Evolutionary conservation across 1,140 invertebrate genomes (phyloP).

Genomic region (Maconellicoccus hirsutus): DNA sequence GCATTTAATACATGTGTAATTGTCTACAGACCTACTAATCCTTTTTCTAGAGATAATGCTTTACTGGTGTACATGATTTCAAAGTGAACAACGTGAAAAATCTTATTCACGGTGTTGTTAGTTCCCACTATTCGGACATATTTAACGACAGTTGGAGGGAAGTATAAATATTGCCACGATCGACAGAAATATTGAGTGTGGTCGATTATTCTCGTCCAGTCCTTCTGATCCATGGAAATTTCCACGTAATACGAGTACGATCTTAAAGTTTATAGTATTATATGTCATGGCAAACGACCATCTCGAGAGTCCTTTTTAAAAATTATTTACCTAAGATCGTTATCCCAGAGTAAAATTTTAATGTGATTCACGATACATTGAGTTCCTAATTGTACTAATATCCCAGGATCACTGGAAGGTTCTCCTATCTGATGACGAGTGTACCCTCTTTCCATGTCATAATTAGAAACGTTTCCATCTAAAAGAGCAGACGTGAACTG

Average conservation of each 20-base stretch:
- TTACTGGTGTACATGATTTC: constrained; percentile 76
- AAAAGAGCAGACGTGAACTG: constrained; percentile 76
- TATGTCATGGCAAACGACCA: constrained; percentile 30
- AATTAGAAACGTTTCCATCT: constrained; percentile 74
- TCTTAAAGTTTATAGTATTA: no score
- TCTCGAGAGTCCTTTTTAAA: neutral
- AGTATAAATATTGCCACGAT: constrained; percentile 93
- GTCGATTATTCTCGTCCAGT: constrained; percentile 88
- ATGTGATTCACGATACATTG: constrained; percentile 90
- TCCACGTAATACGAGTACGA: constrained; percentile 96
- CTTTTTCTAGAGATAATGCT: constrained; percentile 60
- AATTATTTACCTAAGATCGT: constrained; percentile 59
- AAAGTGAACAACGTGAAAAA: constrained; percentile 86
- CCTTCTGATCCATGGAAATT: constrained; percentile 88
- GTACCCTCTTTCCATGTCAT: constrained; percentile 86
- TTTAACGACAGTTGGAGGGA: constrained; percentile 73
- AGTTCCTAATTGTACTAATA: constrained; percentile 74
- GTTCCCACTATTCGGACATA: constrained; percentile 87
- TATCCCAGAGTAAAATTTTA: constrained; percentile 85
- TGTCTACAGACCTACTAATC: constrained; percentile 40
- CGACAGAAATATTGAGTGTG: constrained; percentile 83
- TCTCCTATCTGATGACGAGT: constrained; percentile 87
- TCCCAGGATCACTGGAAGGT: constrained; percentile 48
- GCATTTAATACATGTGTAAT: neutral
- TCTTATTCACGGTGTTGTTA: constrained; percentile 89